Conservation (phyloP, 64 coral and sea anemone species). For the Dendronephthya gigantea region DNA sequence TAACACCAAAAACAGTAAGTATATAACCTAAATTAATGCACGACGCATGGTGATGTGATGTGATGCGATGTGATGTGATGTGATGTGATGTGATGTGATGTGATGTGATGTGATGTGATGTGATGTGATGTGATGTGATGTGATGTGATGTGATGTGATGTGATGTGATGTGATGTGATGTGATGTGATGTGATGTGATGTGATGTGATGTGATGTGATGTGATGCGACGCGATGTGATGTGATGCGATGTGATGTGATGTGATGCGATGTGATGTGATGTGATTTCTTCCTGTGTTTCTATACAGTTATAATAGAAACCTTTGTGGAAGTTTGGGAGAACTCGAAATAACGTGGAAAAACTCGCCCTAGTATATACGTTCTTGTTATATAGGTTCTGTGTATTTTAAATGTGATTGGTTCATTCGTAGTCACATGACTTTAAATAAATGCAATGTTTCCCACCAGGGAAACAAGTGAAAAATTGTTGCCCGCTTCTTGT, state of each 20-base stretch:
- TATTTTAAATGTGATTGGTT: too few relatives aligned
- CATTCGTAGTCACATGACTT: too few relatives aligned
- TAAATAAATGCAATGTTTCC: too few relatives aligned
- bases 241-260: slow-evolving; percentile 4
- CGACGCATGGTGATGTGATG: background rate
- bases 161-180: slow-evolving; percentile 14
- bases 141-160: slow-evolving; percentile 13
- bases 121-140: slow-evolving; percentile 4
- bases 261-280: background rate
- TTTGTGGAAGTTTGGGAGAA: too few relatives aligned
- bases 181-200: background rate
- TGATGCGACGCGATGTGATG: background rate
- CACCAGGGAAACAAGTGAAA: too few relatives aligned
- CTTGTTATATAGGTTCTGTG: background rate
- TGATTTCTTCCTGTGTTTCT: too few relatives aligned
- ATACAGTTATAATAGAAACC: too few relatives aligned
- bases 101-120: slow-evolving; percentile 14
- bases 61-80: slow-evolving; percentile 6
- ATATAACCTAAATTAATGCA: too few relatives aligned
- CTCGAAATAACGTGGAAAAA: too few relatives aligned
- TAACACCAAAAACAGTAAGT: too few relatives aligned
- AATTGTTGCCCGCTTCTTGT: too few relatives aligned
- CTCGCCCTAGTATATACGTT: too few relatives aligned
- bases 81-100: background rate
- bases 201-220: slow-evolving; percentile 13